These are phyloP conservation scores for Caenorhabditis doughertyi DNA, from an alignment of 2,888 invertebrate species.

Conservation along the genomic window DNA sequence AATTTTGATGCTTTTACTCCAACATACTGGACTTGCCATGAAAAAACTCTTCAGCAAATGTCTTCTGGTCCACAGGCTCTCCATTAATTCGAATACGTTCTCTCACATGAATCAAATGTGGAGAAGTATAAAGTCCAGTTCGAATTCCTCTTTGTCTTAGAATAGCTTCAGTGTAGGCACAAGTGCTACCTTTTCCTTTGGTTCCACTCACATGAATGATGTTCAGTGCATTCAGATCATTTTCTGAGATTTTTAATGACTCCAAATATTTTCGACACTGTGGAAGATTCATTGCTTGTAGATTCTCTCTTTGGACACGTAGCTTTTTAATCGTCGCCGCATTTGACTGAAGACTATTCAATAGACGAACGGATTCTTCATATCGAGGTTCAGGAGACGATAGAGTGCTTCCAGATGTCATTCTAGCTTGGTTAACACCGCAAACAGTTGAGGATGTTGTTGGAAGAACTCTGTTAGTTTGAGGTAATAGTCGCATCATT, in stretches of 20 bases:
- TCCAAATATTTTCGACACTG: conserved; percentile 64
- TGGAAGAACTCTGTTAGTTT: conserved; percentile 60
- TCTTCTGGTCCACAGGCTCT: conserved; percentile 87
- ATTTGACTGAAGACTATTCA: conserved; percentile 81
- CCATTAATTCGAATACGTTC: conserved; percentile 95
- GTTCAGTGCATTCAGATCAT: conserved; percentile 84
- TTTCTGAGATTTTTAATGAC: conserved; percentile 63
- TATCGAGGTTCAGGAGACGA: conserved; percentile 31
- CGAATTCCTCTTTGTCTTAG: conserved; percentile 90
- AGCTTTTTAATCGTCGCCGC: conserved; percentile 76
- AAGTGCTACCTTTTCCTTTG: conserved; percentile 96
- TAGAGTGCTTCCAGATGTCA: conserved; percentile 34
- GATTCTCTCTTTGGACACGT: conserved; percentile 73
- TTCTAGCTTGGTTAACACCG: conserved; percentile 52
- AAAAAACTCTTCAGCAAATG: conserved; percentile 91
- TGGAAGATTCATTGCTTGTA: conserved; percentile 68
- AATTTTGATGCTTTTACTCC: neutral
- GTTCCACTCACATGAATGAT: conserved; percentile 97
- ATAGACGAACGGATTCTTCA: conserved; percentile 73
- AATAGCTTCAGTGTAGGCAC: conserved; percentile 93
- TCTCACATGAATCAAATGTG: conserved; percentile 93
- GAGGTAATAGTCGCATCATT: conserved; percentile 52
- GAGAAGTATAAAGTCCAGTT: conserved; percentile 93
- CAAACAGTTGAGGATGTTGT: conserved; percentile 51
- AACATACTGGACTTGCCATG: conserved; percentile 78